Conservation (phyloP, 2,888 invertebrate genomes). For the Stenolophus ochropezus region DNA sequence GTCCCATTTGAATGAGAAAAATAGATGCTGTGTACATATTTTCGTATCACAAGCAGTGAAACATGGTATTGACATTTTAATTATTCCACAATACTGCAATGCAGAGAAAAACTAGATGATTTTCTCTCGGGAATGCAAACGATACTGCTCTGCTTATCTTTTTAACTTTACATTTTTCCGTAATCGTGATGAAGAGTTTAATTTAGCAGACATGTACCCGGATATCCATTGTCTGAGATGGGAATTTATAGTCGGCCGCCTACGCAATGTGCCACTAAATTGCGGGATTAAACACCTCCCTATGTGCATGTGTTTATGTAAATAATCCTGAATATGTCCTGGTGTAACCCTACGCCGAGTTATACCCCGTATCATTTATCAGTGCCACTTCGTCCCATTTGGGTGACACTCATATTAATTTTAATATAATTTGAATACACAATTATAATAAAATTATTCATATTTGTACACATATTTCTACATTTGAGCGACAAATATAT, state of each 20-base stretch:
- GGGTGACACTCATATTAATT: not conserved
- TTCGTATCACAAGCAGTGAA: no score
- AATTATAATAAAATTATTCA: not conserved
- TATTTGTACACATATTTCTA: not conserved
- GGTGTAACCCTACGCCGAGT: not conserved
- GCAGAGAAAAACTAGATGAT: no score
- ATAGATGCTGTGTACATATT: no score
- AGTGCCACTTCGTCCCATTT: not conserved
- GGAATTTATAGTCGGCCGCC: slow-evolving; percentile 7
- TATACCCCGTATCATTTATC: not conserved
- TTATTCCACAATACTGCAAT: no score
- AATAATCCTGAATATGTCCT: not conserved
- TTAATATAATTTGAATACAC: not conserved
- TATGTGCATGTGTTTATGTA: not conserved
- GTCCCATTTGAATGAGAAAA: no score
- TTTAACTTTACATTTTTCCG: not conserved
- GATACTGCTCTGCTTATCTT: not conserved
- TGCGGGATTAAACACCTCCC: slow-evolving; percentile 17
- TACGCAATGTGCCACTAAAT: slow-evolving; percentile 20
- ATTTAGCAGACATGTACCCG: not conserved
- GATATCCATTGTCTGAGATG: slow-evolving; percentile 6
- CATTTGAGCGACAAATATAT: not conserved
- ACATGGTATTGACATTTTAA: no score
- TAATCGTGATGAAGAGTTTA: not conserved
- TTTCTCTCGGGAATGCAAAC: no score